phyloP scores from a whole-genome alignment of 1,140 invertebrate genomes.

The Pachypeltis micranthus region DNA sequence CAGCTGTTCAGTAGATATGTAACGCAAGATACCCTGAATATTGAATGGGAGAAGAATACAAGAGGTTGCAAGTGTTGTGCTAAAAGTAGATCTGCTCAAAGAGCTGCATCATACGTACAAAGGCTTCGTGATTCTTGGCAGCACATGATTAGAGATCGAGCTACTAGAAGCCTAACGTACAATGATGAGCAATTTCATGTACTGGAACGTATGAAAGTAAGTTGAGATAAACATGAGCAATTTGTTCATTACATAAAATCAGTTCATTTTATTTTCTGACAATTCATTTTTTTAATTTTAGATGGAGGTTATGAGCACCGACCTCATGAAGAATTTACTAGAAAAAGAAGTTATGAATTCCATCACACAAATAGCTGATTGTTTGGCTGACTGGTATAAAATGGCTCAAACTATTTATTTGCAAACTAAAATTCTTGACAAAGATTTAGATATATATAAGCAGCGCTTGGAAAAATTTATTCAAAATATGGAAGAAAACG shows the following conservation, averaged over 20 bases:
- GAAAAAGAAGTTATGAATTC: slow-evolving; percentile 50
- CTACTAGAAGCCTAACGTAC: slow-evolving; percentile 69
- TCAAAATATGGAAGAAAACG: slow-evolving; percentile 24
- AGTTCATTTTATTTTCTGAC: not conserved
- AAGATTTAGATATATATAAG: slow-evolving; percentile 51
- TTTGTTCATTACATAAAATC: not conserved
- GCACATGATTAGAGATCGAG: slow-evolving; percentile 73
- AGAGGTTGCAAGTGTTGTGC: slow-evolving; percentile 52
- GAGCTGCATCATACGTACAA: slow-evolving; percentile 61
- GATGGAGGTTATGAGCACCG: slow-evolving; percentile 52
- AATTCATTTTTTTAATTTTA: slow-evolving; percentile 32
- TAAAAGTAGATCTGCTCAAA: slow-evolving; percentile 49
- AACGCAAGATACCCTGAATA: slow-evolving; percentile 44
- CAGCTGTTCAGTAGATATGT: slow-evolving; percentile 45
- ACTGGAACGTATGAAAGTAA: slow-evolving; percentile 61
- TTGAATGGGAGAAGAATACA: slow-evolving; percentile 62
- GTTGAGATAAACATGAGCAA: too few relatives aligned
- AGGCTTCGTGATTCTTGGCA: slow-evolving; percentile 82
- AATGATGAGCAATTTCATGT: slow-evolving; percentile 91
- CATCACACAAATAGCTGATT: slow-evolving; percentile 54
- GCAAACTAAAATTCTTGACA: slow-evolving; percentile 58
- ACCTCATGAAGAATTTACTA: slow-evolving; percentile 49
- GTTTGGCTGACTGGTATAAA: slow-evolving; percentile 71
- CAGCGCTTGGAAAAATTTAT: slow-evolving; percentile 31
- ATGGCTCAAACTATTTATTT: slow-evolving; percentile 66